phyloP scores from a whole-genome alignment of 2,888 invertebrate species.

The Chaetogeoica ovagalla region DNA sequence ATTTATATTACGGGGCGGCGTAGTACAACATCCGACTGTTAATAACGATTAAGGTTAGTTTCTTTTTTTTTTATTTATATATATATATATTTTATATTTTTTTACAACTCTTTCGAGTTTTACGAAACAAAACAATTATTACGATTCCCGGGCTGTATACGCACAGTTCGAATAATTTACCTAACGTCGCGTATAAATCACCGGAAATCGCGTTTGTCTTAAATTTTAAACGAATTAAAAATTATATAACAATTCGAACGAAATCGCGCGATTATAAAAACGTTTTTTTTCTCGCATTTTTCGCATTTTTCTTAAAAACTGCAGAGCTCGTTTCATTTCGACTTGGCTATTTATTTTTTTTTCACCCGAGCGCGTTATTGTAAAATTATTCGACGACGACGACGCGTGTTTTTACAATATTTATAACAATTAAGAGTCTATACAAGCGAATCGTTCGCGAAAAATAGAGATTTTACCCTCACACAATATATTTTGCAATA shows the following conservation, averaged over 20 bases:
- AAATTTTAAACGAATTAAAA: background rate
- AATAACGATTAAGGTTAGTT: constrained; percentile 45
- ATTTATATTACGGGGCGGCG: constrained; percentile 14
- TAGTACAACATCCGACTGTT: constrained; percentile 32
- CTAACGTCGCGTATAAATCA: constrained; percentile 20
- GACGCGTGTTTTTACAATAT: too few relatives aligned
- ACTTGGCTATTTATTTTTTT: too few relatives aligned
- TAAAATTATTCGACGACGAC: too few relatives aligned
- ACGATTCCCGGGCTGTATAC: background rate
- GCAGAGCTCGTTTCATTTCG: constrained; percentile 2
- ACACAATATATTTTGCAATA: too few relatives aligned
- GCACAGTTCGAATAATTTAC: background rate
- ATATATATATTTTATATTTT: too few relatives aligned
- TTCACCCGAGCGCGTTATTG: too few relatives aligned
- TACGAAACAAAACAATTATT: constrained; percentile 37
- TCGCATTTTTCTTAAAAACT: background rate
- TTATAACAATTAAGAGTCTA: too few relatives aligned
- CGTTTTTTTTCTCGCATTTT: background rate
- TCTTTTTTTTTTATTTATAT: constrained; percentile 18
- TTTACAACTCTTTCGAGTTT: constrained; percentile 37
- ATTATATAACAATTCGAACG: too few relatives aligned
- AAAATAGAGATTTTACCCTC: too few relatives aligned
- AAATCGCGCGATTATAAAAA: background rate
- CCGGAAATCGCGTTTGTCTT: background rate
- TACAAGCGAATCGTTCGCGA: too few relatives aligned